Percentiles rank a stretch among this genome's conserved stretches.
Conservation (phyloP, 2,888 invertebrate species). For the Scaptomyza flava region DNA sequence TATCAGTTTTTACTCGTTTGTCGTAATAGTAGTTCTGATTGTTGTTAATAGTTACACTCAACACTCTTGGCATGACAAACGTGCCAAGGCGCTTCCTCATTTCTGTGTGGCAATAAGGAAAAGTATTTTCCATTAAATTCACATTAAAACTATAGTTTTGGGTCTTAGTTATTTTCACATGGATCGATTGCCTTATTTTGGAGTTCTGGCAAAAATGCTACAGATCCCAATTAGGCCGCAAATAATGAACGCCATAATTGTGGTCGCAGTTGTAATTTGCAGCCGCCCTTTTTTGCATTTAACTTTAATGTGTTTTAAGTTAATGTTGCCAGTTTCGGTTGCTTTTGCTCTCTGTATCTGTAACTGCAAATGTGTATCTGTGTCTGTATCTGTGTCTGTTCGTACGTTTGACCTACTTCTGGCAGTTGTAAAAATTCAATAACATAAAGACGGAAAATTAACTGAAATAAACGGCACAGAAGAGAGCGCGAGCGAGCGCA, state of each 20-base stretch:
- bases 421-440: conserved; percentile 74
- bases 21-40: neutral
- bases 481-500: conserved; percentile 20
- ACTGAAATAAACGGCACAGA: conserved; percentile 51
- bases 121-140: neutral
- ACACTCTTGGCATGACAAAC: conserved; percentile 1
- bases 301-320: conserved; percentile 3
- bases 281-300: conserved; percentile 47
- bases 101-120: neutral
- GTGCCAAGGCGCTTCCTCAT: conserved; percentile 12
- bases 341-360: neutral
- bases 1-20: neutral
- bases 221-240: conserved; percentile 55
- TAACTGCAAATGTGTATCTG: conserved; percentile 15
- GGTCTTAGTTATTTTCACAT: no score
- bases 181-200: neutral
- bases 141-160: no score
- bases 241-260: conserved; percentile 65
- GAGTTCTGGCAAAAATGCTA: neutral
- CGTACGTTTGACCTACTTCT: conserved; percentile 70
- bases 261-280: conserved; percentile 21
- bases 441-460: conserved; percentile 69
- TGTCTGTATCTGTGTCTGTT: conserved; percentile 24
- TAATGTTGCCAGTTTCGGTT: conserved; percentile 10
- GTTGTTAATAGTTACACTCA: conserved; percentile 1